Conservation (phyloP, 2,888 invertebrate genomes). For the Hemaris fuciformis region DNA sequence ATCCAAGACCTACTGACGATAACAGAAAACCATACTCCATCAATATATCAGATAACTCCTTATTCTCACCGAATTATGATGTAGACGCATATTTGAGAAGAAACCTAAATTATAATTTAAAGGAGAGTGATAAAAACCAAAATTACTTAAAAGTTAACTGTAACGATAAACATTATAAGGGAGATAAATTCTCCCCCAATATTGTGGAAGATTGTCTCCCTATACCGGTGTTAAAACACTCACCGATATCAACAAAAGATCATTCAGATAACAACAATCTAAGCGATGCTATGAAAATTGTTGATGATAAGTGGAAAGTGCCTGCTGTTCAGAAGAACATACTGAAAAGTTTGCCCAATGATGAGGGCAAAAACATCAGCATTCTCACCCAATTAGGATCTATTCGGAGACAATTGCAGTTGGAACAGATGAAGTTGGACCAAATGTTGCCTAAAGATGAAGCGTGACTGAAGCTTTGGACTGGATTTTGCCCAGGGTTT, state of each 20-base stretch:
- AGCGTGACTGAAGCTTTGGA: conserved; percentile 15
- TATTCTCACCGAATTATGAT: conserved; percentile 67
- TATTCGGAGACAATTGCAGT: conserved; percentile 84
- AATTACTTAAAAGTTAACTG: neutral
- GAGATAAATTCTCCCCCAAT: neutral
- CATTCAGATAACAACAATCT: conserved; percentile 32
- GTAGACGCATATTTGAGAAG: conserved; percentile 66
- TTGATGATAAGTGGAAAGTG: conserved; percentile 78
- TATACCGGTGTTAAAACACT: conserved; percentile 83
- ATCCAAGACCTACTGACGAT: conserved; percentile 39
- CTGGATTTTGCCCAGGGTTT: neutral
- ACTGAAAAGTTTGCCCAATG: conserved; percentile 67
- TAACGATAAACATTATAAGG: neutral
- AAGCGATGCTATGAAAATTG: conserved; percentile 65
- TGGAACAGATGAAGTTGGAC: conserved; percentile 84
- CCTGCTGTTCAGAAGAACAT: conserved; percentile 85
- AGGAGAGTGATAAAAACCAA: conserved; percentile 19
- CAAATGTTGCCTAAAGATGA: conserved; percentile 54
- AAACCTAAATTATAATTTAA: conserved; percentile 57
- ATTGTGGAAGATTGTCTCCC: conserved; percentile 55
- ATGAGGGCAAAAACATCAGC: conserved; percentile 74
- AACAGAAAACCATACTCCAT: conserved; percentile 57
- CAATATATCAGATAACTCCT: conserved; percentile 71
- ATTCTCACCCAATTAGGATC: conserved; percentile 86
- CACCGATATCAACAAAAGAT: conserved; percentile 40